Evolutionary conservation across 2,113 vertebrate genomes (phyloP), one percentile per base, ranked within the genome.

Genomic region (Campylomormyrus tamandua): DNA sequence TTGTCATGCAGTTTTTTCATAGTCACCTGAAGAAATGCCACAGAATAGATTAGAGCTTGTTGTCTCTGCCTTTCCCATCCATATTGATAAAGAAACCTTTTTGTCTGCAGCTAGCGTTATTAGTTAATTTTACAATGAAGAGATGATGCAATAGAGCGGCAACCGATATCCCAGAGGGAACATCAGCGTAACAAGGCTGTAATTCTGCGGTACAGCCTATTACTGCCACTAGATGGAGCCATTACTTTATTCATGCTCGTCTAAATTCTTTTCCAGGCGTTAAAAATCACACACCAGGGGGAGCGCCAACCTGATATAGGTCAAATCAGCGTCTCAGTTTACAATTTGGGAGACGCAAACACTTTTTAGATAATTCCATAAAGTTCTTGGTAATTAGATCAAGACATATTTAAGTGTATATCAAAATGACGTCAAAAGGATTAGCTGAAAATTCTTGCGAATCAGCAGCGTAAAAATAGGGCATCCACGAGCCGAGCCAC

Each of bases 111-210:
- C 45, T 58, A 52, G 77, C 31, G 24, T n/a, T 56, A 53, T 89
- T 89, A 83, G 89, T 42, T 74, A 50, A 77, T 87, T 87, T 58
- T 74, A 77, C 48, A 87, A 87, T 74, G 62, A 87, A 15, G 49
- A 53, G 62, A 87, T 90, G 89, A 90, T 87, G 89, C 89, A 90
- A 90, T 80, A 42, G 7, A 90, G 5, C 83, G 50, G 89, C 62
- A 90, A 90, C 35, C 85, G 15, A 53, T 19, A 74, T 62, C 62
- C 46, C 31, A 77, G 66, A 80, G 35, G 13, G 10, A 85, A 31
- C 10, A 31, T 90, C 49, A 53, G 45, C 42, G 52, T 46, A 52
- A 48, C 15, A 48, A 48, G n/a, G 17, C 27, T 87, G 56, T 66
- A 90, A 74, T 42, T 35, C 13, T 42, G 48, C 62, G 52, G 19